phyloP scores from a whole-genome alignment of 1,140 invertebrate species.

The Drosophila kohkoa region DNA sequence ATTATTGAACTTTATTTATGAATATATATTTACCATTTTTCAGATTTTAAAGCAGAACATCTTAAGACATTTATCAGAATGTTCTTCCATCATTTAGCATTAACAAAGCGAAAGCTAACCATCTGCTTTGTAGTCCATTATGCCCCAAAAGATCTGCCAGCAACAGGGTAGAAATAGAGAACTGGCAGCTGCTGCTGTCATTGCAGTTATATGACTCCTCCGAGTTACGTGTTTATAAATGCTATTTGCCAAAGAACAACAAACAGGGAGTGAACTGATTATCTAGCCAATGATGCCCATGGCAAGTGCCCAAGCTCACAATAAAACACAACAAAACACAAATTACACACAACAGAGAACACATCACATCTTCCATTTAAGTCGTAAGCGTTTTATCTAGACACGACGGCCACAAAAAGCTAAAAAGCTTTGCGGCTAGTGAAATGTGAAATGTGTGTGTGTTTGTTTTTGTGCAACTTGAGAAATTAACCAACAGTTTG shows the following conservation, averaged over 20 bases:
- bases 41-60: too few species aligned
- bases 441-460: neutral
- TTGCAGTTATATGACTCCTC: conserved; percentile 14
- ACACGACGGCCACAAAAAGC: conserved; percentile 18
- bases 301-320: conserved; percentile 16
- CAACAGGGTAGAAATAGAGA: conserved; percentile 17
- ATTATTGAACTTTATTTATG: too few species aligned
- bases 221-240: conserved; percentile 20
- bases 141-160: neutral
- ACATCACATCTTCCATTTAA: conserved; percentile 8
- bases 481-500: conserved; percentile 4
- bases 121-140: neutral
- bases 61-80: too few species aligned
- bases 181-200: conserved; percentile 1
- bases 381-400: conserved; percentile 11
- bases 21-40: too few species aligned
- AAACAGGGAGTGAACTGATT: conserved; percentile 64
- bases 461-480: conserved; percentile 12
- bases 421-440: conserved; percentile 14
- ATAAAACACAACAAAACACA: too few species aligned
- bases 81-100: neutral
- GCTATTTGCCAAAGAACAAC: conserved; percentile 62
- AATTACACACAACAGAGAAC: too few species aligned
- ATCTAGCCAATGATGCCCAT: conserved; percentile 51
- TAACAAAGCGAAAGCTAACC: neutral